phyloP scores from a whole-genome alignment of 2,888 invertebrate species.

The Ochropleura plecta region DNA sequence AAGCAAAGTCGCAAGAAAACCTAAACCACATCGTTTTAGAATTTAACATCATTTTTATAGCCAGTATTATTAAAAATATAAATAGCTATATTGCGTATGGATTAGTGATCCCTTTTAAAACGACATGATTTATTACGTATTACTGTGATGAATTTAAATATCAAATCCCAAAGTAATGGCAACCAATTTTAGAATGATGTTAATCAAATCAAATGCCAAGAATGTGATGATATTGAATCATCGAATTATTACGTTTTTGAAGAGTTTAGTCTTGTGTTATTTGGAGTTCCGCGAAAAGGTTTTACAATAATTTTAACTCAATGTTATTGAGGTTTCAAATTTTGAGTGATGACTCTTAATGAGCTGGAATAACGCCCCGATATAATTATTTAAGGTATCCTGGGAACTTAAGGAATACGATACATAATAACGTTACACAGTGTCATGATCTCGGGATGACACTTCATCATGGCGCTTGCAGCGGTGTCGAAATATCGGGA shows the following conservation, averaged over 20 bases:
- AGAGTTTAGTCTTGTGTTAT: slow-evolving; percentile 15
- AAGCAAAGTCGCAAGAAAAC: not conserved
- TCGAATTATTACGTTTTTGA: slow-evolving; percentile 20
- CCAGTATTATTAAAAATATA: slow-evolving; percentile 9
- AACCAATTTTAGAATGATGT: slow-evolving; percentile 28
- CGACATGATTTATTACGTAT: slow-evolving; percentile 53
- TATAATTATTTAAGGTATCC: slow-evolving; percentile 4
- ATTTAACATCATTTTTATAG: slow-evolving; percentile 41
- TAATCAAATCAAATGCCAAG: slow-evolving; percentile 56
- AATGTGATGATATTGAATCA: slow-evolving; percentile 31
- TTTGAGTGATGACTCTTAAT: slow-evolving; percentile 49
- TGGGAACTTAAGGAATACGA: slow-evolving; percentile 5
- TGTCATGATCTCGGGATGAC: too few relatives aligned
- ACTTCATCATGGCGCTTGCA: too few relatives aligned
- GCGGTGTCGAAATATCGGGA: too few relatives aligned
- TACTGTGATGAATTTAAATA: slow-evolving; percentile 42
- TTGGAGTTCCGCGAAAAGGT: slow-evolving; percentile 34
- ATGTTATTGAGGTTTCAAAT: slow-evolving; percentile 17
- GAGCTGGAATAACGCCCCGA: slow-evolving; percentile 35
- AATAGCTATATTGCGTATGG: slow-evolving; percentile 27
- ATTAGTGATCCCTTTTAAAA: slow-evolving; percentile 54
- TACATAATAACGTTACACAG: not conserved
- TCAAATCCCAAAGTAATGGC: slow-evolving; percentile 39
- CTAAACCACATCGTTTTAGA: slow-evolving; percentile 10
- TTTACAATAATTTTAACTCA: slow-evolving; percentile 6